Conservation (phyloP, 30 jellyfish, hydroid and myxozoan genomes). For the Cassiopea xamachana region DNA sequence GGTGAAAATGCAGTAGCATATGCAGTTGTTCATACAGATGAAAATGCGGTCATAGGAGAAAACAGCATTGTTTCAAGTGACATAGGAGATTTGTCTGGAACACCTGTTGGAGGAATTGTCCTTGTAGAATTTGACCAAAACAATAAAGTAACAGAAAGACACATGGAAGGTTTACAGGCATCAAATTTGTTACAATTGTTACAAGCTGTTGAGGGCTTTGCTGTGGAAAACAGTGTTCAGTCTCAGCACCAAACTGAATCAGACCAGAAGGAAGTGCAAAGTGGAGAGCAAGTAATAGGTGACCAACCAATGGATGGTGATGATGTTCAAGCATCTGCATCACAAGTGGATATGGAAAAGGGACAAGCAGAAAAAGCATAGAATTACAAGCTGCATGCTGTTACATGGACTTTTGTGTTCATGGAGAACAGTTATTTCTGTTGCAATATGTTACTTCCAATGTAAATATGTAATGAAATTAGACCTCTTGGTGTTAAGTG, state of each 20-base stretch:
- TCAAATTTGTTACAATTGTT: constrained; percentile 61
- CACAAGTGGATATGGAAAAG: background rate
- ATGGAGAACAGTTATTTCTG: too few species aligned
- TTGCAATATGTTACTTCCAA: too few species aligned
- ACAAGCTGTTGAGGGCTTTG: constrained; percentile 73
- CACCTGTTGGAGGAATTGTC: constrained; percentile 69
- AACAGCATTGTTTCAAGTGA: constrained; percentile 51
- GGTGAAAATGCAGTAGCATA: constrained; percentile 30
- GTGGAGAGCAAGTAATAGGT: constrained; percentile 11
- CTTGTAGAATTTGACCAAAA: constrained; percentile 64
- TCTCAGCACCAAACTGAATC: constrained; percentile 1
- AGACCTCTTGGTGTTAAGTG: too few species aligned
- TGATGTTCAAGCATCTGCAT: background rate
- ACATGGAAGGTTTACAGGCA: constrained; percentile 73
- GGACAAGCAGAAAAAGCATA: background rate
- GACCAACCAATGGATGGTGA: background rate
- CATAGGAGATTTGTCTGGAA: constrained; percentile 19
- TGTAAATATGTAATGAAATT: too few species aligned
- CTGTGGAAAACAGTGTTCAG: constrained; percentile 28
- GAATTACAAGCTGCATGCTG: background rate
- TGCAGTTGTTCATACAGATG: constrained; percentile 70
- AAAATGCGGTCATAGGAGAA: constrained; percentile 29
- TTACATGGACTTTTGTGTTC: too few species aligned
- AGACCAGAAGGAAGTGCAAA: background rate
- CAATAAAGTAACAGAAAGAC: constrained; percentile 66